Evolutionary conservation across 1,140 invertebrate genomes (phyloP).

Genomic region (Maniola jurtina): DNA sequence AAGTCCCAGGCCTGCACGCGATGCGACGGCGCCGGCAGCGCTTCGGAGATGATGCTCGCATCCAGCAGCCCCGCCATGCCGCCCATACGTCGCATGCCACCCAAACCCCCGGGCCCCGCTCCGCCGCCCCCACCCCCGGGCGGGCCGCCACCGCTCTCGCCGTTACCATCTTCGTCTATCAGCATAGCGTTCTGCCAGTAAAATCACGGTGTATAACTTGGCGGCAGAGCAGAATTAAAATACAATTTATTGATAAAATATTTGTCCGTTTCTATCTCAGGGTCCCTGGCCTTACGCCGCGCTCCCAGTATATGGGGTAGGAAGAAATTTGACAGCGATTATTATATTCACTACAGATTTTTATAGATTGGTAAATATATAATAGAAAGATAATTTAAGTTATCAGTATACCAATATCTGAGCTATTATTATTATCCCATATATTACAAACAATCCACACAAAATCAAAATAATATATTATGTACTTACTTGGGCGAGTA

Average conservation of each 20-base stretch:
- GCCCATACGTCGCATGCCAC: constrained; percentile 41
- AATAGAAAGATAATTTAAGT: too few species aligned
- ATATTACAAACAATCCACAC: background rate
- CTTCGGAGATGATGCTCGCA: constrained; percentile 62
- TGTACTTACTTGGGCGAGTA: constrained; percentile 63
- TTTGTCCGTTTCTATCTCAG: too few species aligned
- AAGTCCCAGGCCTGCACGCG: constrained; percentile 93
- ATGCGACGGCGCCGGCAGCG: constrained; percentile 77
- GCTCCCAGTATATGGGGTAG: too few species aligned
- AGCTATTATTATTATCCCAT: background rate
- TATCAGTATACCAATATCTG: too few species aligned
- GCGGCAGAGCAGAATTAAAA: constrained; percentile 7
- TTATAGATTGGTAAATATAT: too few species aligned
- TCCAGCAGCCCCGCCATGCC: constrained; percentile 62
- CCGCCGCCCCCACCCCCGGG: constrained; percentile 19
- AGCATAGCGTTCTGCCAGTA: constrained; percentile 58
- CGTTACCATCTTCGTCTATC: constrained; percentile 53
- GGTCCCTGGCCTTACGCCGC: too few species aligned
- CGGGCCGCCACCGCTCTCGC: constrained; percentile 9
- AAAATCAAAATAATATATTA: constrained; percentile 1
- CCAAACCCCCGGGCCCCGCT: constrained; percentile 31
- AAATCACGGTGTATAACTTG: background rate
- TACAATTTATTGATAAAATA: background rate
- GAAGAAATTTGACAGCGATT: too few species aligned
- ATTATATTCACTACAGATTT: too few species aligned